Evolutionary conservation across 2,113 vertebrate genomes (phyloP).

Genomic region (Morone saxatilis): DNA sequence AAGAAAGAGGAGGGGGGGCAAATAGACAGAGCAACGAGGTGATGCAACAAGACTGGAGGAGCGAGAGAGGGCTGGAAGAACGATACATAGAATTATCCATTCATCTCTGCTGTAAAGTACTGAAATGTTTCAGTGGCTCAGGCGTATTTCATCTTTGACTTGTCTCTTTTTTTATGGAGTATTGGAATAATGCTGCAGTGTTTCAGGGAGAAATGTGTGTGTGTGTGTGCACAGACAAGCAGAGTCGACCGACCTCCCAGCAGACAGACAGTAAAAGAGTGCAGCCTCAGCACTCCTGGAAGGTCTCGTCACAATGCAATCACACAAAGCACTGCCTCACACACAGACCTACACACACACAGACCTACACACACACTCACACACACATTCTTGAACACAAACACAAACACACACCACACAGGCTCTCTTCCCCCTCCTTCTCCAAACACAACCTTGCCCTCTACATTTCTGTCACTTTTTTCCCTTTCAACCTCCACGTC

Average conservation of each 20-base stretch:
- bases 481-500: neutral
- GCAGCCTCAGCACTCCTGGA: conserved; percentile 73
- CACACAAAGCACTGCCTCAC: conserved; percentile 17
- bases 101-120: conserved; percentile 50
- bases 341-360: conserved; percentile 9
- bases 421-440: conserved; percentile 3
- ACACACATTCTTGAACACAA: neutral
- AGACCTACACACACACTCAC: conserved; percentile 12
- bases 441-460: conserved; percentile 33
- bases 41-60: conserved; percentile 41
- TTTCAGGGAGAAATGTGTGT: conserved; percentile 25
- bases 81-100: conserved; percentile 49
- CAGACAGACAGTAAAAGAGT: conserved; percentile 73
- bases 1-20: conserved; percentile 9
- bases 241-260: conserved; percentile 61
- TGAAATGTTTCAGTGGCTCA: conserved; percentile 47
- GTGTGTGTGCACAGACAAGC: conserved; percentile 35
- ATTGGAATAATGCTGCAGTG: conserved; percentile 66
- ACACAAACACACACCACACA: neutral
- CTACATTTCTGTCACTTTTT: conserved; percentile 2
- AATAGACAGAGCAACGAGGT: conserved; percentile 8
- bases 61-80: neutral
- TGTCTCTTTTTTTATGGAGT: conserved; percentile 59
- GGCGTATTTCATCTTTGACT: conserved; percentile 62
- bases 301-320: conserved; percentile 65